Percentiles rank a stretch among this genome's conserved stretches.
phyloP scores from a whole-genome alignment of 2,113 vertebrate genomes.

The Cichladusa arquata region DNA sequence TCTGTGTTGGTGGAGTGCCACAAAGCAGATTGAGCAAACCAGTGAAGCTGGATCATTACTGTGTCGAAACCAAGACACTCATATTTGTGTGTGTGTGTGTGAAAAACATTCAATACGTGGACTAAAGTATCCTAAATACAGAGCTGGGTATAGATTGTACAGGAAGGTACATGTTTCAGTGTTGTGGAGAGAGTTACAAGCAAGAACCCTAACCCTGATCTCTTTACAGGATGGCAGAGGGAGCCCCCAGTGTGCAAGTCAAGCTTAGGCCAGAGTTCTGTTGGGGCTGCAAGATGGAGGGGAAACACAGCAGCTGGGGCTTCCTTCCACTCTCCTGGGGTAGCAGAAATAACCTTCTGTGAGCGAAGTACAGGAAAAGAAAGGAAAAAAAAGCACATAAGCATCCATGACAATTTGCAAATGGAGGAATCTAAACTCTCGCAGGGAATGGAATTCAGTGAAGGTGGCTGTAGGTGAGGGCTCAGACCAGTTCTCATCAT shows the following conservation, averaged over 20 bases:
- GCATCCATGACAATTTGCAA: neutral
- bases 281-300: neutral
- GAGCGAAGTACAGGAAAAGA: neutral
- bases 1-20: neutral
- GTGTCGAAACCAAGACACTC: neutral
- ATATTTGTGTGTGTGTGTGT: neutral
- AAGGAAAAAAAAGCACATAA: neutral
- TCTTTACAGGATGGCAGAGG: neutral
- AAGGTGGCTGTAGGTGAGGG: fast-evolving
- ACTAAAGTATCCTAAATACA: neutral
- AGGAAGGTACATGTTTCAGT: neutral
- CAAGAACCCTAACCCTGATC: neutral
- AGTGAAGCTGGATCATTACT: neutral
- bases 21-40: neutral
- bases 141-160: neutral
- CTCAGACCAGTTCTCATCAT: fast-evolving
- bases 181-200: fast-evolving
- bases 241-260: neutral
- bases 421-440: neutral
- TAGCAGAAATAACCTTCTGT: neutral
- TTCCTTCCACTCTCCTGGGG: neutral
- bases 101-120: neutral
- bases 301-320: neutral
- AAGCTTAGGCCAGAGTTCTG: neutral
- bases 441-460: neutral